Percentiles rank a stretch among this genome's conserved stretches.
Conservation (phyloP, 1,140 invertebrate species). For the Conus ventricosus region DNA sequence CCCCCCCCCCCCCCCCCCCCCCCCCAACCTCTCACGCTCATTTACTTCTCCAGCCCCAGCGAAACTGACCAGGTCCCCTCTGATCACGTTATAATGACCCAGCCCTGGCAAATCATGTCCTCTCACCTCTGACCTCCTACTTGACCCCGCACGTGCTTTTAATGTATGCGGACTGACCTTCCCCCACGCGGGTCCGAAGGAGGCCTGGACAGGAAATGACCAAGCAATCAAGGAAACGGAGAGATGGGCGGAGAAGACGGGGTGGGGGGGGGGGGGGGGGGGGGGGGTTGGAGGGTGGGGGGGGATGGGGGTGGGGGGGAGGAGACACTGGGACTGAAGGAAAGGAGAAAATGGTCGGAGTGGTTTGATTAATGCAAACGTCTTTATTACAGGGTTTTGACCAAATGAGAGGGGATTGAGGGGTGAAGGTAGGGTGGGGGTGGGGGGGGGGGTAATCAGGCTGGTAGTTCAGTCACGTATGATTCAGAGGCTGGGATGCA, state of each 20-base stretch:
- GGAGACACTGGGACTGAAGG: background rate
- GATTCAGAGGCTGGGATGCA: background rate
- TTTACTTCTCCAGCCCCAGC: too few species aligned
- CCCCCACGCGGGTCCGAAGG: background rate
- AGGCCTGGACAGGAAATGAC: background rate
- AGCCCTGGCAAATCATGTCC: too few species aligned
- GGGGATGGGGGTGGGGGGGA: background rate
- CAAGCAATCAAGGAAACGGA: conserved; percentile 17
- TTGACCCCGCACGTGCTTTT: too few species aligned
- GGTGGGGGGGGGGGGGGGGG: background rate
- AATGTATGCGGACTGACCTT: background rate
- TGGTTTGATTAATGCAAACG: too few species aligned
- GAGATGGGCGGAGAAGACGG: background rate
- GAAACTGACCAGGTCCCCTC: too few species aligned
- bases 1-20: too few species aligned
- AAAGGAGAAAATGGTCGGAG: background rate
- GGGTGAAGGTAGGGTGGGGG: background rate
- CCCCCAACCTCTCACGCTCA: too few species aligned
- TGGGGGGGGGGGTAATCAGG: background rate
- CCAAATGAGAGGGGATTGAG: too few species aligned
- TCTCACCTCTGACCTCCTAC: too few species aligned
- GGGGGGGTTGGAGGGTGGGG: background rate
- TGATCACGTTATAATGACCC: too few species aligned
- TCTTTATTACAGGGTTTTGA: too few species aligned
- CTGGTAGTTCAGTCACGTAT: too few species aligned